Percentiles rank a stretch among this genome's conserved stretches.
Conservation (phyloP, 2,113 vertebrate genomes). For the Charina bottae region DNA sequence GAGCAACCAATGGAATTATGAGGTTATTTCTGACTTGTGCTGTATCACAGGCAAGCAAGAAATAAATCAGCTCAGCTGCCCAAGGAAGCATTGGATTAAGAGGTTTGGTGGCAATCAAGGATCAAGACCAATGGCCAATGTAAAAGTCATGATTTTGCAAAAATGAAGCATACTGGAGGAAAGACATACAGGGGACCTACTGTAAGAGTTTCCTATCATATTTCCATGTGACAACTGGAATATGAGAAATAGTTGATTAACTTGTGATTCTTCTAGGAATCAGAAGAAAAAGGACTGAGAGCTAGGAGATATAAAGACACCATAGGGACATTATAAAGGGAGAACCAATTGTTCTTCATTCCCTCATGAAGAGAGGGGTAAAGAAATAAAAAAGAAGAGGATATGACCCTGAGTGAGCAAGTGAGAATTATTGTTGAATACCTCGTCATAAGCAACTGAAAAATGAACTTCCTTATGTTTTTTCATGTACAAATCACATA, state of each 20-base stretch:
- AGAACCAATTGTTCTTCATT: no score
- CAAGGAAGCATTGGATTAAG: not conserved
- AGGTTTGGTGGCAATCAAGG: not conserved
- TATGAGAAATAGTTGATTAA: no score
- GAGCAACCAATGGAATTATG: not conserved
- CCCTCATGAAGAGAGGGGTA: no score
- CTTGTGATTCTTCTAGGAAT: no score
- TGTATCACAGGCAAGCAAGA: not conserved
- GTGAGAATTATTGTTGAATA: no score
- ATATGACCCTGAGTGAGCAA: no score
- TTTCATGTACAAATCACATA: not conserved
- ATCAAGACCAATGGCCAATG: not conserved
- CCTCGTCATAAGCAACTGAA: no score
- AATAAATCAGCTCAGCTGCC: not conserved
- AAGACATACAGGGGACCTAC: not conserved
- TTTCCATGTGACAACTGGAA: no score
- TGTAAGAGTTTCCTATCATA: not conserved
- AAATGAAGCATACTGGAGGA: not conserved
- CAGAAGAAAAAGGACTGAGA: no score
- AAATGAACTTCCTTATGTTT: not conserved
- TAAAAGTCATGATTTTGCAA: not conserved
- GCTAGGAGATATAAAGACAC: no score
- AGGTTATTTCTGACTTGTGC: not conserved
- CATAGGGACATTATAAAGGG: no score
- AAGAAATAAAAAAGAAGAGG: no score